Evolutionary conservation across 1,140 invertebrate species (phyloP).

Genomic region (Melanaphis sacchari): DNA sequence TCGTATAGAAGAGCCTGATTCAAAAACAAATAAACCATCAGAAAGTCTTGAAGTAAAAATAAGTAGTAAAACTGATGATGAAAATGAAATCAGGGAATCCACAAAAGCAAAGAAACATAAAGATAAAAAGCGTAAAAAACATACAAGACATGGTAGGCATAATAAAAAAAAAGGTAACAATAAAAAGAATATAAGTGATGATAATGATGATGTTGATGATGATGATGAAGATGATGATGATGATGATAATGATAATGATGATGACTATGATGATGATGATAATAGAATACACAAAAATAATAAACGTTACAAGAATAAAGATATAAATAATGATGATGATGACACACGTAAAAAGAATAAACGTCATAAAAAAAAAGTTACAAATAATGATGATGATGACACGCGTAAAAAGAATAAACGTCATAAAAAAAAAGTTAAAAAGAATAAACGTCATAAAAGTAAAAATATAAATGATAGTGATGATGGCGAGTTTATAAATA

Average conservation of each 20-base stretch:
- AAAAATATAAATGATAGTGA: background rate
- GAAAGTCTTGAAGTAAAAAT: background rate
- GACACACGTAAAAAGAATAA: background rate
- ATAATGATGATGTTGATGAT: too few species aligned
- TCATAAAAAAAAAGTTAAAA: too few species aligned
- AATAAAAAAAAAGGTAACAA: background rate
- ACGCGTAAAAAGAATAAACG: background rate
- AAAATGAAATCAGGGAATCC: background rate
- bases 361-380: too few species aligned
- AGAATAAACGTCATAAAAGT: background rate
- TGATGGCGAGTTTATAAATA: too few species aligned
- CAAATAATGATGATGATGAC: background rate
- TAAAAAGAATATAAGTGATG: background rate
- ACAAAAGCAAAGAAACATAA: background rate
- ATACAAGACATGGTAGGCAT: background rate
- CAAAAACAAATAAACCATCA: background rate
- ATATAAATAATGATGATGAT: background rate
- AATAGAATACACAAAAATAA: too few species aligned
- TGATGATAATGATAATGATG: too few species aligned
- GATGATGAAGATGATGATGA: too few species aligned
- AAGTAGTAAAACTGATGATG: background rate
- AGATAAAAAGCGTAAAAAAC: background rate
- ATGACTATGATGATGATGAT: too few species aligned
- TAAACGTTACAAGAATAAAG: background rate
- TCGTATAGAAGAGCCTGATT: background rate